These are phyloP conservation scores for Habropoda laboriosa DNA, from an alignment of 1,140 invertebrate species.

Conservation along the genomic window DNA sequence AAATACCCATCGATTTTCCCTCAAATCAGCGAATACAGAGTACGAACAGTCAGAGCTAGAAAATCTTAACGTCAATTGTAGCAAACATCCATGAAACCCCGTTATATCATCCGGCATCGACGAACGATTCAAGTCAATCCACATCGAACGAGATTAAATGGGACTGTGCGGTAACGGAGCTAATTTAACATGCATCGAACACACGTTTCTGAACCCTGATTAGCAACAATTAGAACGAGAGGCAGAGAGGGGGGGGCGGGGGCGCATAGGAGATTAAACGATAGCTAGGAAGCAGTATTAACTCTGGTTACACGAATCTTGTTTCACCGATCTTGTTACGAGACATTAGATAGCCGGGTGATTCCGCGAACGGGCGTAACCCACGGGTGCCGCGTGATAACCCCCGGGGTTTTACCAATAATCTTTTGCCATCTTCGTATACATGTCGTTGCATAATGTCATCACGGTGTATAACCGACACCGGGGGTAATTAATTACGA, in stretches of 20 bases:
- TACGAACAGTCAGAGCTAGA: no score
- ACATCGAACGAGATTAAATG: background rate
- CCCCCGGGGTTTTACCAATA: conserved; percentile 37
- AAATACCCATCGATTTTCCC: no score
- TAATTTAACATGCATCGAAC: conserved; percentile 4
- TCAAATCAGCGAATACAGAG: no score
- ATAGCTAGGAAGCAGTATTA: background rate
- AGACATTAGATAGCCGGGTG: conserved; percentile 41
- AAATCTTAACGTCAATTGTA: no score
- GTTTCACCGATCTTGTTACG: conserved; percentile 43
- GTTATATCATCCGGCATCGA: no score
- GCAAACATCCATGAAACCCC: no score
- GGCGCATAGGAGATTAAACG: background rate
- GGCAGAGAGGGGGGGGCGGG: no score
- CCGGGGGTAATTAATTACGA: conserved; percentile 56
- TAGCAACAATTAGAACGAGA: conserved; percentile 62
- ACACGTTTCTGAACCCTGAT: conserved; percentile 47
- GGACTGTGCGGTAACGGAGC: background rate
- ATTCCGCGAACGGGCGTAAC: conserved; percentile 28
- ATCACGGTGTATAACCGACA: conserved; percentile 32
- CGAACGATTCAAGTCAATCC: no score
- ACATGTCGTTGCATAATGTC: conserved; percentile 42
- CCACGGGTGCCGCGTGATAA: background rate
- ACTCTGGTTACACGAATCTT: conserved; percentile 38
- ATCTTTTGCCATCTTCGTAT: conserved; percentile 44